Conservation (phyloP, 2,888 invertebrate species). For the Agonopterix alstromeriana region DNA sequence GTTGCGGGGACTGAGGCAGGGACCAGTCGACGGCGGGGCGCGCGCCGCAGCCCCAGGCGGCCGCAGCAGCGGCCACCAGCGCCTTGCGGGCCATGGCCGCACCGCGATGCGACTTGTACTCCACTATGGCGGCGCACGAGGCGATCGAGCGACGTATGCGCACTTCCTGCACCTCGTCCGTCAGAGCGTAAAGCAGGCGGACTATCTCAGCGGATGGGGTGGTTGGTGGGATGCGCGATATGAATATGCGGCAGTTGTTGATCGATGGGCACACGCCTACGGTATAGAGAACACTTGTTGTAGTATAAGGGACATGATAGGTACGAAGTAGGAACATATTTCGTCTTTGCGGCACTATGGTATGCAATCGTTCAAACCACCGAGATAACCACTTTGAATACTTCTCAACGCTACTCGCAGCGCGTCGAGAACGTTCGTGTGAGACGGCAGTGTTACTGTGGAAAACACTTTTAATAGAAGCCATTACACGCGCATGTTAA, state of each 20-base stretch:
- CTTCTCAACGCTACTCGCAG: too few species aligned
- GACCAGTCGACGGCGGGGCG: constrained; percentile 69
- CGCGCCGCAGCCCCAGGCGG: constrained; percentile 66
- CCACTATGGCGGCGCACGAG: constrained; percentile 81
- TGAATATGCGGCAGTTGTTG: constrained; percentile 86
- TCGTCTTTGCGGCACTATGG: too few species aligned
- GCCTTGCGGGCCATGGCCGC: constrained; percentile 73
- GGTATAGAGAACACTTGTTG: too few species aligned
- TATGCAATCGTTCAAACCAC: too few species aligned
- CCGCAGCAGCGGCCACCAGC: constrained; percentile 71
- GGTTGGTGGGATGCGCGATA: constrained; percentile 75
- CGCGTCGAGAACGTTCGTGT: too few species aligned
- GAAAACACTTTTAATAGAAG: too few species aligned
- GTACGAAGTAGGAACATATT: too few species aligned
- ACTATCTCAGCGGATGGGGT: constrained; percentile 79
- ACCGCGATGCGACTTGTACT: constrained; percentile 83
- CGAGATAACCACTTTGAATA: too few species aligned
- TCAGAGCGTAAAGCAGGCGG: constrained; percentile 70
- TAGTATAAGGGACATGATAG: too few species aligned
- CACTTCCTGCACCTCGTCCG: constrained; percentile 66
- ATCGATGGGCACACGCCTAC: constrained; percentile 82
- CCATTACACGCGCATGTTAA: too few species aligned
- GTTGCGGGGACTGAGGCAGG: constrained; percentile 62
- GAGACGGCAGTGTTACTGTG: too few species aligned
- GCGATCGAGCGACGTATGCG: constrained; percentile 60